Percentiles rank a stretch among this genome's conserved stretches.
Conservation (phyloP, 2,797 vertebrate species). For the Sciurus vulgaris region DNA sequence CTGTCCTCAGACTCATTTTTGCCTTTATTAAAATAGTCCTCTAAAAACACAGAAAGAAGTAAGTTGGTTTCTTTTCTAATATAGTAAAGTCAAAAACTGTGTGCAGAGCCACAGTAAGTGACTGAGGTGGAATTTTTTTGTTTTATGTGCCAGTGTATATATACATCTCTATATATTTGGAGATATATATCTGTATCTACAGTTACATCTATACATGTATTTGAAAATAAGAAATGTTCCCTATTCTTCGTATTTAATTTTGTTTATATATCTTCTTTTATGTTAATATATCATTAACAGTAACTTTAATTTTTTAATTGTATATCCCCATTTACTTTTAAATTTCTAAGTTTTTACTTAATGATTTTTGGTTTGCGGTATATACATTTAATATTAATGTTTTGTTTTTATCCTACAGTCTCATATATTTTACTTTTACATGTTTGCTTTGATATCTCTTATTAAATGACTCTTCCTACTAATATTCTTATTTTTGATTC, state of each 20-base stretch:
- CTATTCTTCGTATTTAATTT: conserved; percentile 27
- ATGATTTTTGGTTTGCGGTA: conserved; percentile 30
- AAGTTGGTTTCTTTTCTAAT: conserved; percentile 54
- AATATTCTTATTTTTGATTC: conserved; percentile 18
- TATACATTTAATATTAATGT: conserved; percentile 26
- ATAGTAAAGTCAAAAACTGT: conserved; percentile 48
- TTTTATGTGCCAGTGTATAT: background rate
- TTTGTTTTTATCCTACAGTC: conserved; percentile 27
- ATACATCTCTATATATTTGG: background rate
- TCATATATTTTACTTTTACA: background rate
- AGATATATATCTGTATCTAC: background rate
- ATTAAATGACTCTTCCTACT: conserved; percentile 6
- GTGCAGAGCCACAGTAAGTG: conserved; percentile 30
- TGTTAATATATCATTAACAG: conserved; percentile 31
- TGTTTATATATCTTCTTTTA: conserved; percentile 38
- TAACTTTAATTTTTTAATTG: conserved; percentile 1
- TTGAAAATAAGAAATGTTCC: background rate
- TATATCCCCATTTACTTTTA: conserved; percentile 33
- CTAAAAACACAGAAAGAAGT: conserved; percentile 86
- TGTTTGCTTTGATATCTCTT: background rate
- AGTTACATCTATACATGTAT: background rate
- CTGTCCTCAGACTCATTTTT: conserved; percentile 87
- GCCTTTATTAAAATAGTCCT: conserved; percentile 88
- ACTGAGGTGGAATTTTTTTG: background rate
- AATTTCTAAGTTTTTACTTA: conserved; percentile 59